A percentile compares a stretch with the other conserved stretches of the same genome.
Conservation (phyloP, 1,140 invertebrate genomes). For the Leptinotarsa undecemlineata region DNA sequence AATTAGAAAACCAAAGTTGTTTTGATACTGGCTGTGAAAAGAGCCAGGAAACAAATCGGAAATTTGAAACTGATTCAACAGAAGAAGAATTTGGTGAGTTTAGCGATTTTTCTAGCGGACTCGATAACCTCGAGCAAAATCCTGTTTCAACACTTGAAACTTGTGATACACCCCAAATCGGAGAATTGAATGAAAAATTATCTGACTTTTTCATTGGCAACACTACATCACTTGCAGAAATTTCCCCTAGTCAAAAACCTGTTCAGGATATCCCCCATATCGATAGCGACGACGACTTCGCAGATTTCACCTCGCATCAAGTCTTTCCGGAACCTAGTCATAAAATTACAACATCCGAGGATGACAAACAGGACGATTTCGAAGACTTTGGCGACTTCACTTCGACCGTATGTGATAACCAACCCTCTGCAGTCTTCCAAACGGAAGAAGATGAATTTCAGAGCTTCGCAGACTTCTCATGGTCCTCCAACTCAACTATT, state of each 20-base stretch:
- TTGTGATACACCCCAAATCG: no score
- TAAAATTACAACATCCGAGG: background rate
- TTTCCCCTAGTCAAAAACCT: background rate
- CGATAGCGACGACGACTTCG: constrained; percentile 32
- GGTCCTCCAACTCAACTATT: constrained; percentile 11
- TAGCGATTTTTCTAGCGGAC: no score
- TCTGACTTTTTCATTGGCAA: background rate
- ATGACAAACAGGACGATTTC: constrained; percentile 45
- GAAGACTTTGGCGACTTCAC: constrained; percentile 62
- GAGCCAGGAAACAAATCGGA: no score
- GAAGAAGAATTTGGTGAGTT: no score
- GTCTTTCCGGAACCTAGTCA: background rate
- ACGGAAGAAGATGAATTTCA: constrained; percentile 62
- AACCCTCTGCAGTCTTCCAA: background rate
- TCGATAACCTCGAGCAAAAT: no score
- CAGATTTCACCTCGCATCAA: constrained; percentile 27
- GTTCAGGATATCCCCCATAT: background rate
- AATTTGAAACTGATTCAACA: no score
- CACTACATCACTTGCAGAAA: background rate
- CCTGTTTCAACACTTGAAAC: no score
- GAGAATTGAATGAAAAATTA: no score
- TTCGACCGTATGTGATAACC: background rate
- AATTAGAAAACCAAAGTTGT: no score
- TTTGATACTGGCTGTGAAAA: no score
- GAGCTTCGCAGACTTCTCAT: constrained; percentile 57